These are phyloP conservation scores for Myotis vivesi DNA, from an alignment of 2,797 vertebrate species.

Conservation along the genomic window DNA sequence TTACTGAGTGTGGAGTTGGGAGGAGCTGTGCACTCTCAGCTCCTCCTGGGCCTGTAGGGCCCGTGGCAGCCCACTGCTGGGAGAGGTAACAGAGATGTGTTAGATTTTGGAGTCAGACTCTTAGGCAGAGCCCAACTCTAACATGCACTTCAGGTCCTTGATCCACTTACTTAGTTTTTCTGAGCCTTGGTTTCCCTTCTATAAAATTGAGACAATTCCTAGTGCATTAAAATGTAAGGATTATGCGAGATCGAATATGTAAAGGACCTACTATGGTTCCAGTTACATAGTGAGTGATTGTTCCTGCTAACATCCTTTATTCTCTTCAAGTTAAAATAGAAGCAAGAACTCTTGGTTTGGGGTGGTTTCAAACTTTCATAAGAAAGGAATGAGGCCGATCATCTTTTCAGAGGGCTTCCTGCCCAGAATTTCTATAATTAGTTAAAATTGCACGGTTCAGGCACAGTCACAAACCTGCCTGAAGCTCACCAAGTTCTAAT, in stretches of 20 bases:
- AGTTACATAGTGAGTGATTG: background rate
- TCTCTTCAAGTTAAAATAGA: slow-evolving; percentile 39
- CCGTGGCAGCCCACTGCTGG: background rate
- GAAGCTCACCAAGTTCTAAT: slow-evolving; percentile 55
- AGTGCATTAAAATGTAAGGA: background rate
- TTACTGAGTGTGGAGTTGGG: background rate
- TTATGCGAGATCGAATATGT: background rate
- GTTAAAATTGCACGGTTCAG: slow-evolving; percentile 69
- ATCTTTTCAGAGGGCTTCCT: slow-evolving; percentile 62
- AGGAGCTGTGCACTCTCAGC: background rate
- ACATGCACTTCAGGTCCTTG: background rate
- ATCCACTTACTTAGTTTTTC: background rate
- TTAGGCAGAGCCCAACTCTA: background rate
- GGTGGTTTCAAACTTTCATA: slow-evolving; percentile 54
- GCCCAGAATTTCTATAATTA: slow-evolving; percentile 73
- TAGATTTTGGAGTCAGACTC: background rate
- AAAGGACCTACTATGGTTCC: background rate
- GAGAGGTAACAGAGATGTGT: background rate
- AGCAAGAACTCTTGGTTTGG: slow-evolving; percentile 2
- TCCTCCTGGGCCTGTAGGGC: background rate
- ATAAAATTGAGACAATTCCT: background rate
- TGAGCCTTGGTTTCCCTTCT: background rate
- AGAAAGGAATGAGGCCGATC: slow-evolving; percentile 43
- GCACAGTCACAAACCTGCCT: slow-evolving; percentile 52
- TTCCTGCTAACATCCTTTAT: background rate